phyloP scores from a whole-genome alignment of 2,113 vertebrate genomes.

The Sinocyclocheilus maitianheensis region DNA sequence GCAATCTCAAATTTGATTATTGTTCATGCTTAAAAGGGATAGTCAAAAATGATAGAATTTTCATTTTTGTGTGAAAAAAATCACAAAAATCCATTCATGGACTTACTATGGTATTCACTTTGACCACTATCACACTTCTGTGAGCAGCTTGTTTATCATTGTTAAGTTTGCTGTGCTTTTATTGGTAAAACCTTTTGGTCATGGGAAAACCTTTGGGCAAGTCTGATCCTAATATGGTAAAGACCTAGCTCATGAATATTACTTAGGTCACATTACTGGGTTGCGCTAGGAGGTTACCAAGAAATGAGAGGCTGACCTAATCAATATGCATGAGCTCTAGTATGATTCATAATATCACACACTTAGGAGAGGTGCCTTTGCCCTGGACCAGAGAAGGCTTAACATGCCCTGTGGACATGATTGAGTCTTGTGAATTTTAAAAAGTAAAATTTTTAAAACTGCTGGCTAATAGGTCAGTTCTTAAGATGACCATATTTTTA shows the following conservation, averaged over 20 bases:
- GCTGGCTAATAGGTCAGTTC: constrained; percentile 1
- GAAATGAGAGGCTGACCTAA: not conserved
- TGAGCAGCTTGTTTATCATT: not conserved
- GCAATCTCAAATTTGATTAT: not conserved
- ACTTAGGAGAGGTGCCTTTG: not conserved
- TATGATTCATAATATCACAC: not conserved
- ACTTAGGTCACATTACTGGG: not conserved
- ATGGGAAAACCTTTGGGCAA: not conserved
- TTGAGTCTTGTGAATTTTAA: not conserved
- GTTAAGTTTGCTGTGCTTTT: not conserved
- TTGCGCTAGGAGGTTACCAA: not conserved
- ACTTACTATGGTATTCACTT: no score
- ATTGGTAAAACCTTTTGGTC: not conserved
- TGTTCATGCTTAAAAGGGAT: not conserved
- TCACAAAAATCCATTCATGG: not conserved
- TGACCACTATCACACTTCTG: not conserved
- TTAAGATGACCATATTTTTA: not conserved
- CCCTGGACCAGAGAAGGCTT: not conserved
- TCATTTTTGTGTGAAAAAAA: not conserved
- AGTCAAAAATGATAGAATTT: not conserved
- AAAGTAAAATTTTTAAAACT: not conserved
- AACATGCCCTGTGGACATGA: not conserved
- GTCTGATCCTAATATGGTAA: not conserved
- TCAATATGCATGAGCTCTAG: constrained; percentile 8
- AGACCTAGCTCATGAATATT: not conserved